Evolutionary conservation across 2,888 invertebrate genomes (phyloP).

Genomic region (Brachylomia viminalis): DNA sequence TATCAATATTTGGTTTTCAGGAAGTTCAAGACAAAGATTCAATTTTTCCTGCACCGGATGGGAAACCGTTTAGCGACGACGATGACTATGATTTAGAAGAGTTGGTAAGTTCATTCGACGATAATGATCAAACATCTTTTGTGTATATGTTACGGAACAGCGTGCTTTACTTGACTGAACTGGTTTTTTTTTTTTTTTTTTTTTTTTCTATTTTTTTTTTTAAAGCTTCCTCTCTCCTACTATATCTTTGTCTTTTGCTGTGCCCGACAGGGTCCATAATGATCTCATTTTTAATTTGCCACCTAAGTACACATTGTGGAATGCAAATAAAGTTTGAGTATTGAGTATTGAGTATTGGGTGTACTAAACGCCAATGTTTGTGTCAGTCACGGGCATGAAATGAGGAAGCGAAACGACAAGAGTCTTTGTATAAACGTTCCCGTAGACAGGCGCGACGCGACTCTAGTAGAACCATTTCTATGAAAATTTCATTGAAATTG

Average conservation of each 20-base stretch:
- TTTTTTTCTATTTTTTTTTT: too few species aligned
- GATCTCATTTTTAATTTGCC: too few species aligned
- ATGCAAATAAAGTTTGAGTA: too few species aligned
- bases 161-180: neutral
- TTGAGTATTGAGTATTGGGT: too few species aligned
- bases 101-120: conserved; percentile 32
- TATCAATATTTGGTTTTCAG: neutral
- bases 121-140: neutral
- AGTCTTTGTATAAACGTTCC: neutral
- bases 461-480: neutral
- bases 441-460: neutral
- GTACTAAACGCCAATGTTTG: neutral
- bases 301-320: too few species aligned
- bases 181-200: too few species aligned
- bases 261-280: too few species aligned
- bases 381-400: neutral
- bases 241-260: too few species aligned
- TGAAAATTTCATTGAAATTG: too few species aligned
- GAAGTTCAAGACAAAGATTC: neutral
- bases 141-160: neutral
- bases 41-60: conserved; percentile 16
- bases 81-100: conserved; percentile 30
- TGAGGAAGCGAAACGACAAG: neutral
- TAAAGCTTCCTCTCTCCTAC: too few species aligned
- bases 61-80: neutral